Percentiles rank a stretch among this genome's conserved stretches.
Conservation (phyloP, 2,113 vertebrate species). For the Pteropus alecto region DNA sequence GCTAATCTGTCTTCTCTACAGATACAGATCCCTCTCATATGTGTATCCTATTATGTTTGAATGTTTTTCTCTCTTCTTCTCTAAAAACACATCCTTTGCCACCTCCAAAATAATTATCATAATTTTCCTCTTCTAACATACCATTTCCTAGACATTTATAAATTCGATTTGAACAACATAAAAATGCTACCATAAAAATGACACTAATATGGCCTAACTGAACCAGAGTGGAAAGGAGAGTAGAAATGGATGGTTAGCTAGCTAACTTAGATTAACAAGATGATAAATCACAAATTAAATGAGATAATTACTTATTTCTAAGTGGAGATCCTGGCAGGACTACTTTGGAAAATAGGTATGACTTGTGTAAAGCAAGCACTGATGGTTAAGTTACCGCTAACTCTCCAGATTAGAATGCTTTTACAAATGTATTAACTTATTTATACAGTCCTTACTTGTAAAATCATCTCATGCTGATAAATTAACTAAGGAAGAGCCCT, state of each 20-base stretch:
- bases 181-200: neutral
- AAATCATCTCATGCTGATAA: conserved; percentile 25
- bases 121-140: neutral
- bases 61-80: neutral
- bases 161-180: neutral
- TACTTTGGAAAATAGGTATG: neutral
- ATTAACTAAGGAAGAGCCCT: neutral
- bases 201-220: neutral
- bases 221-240: neutral
- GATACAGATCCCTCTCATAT: neutral
- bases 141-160: neutral
- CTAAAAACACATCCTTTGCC: neutral
- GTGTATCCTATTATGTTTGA: neutral
- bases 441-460: neutral
- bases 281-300: neutral
- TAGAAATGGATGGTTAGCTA: neutral
- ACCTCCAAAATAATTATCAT: neutral
- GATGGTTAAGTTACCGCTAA: neutral
- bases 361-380: neutral
- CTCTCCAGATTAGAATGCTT: neutral
- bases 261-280: neutral
- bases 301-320: neutral
- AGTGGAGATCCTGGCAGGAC: neutral
- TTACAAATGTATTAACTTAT: neutral
- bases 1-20: neutral